Evolutionary conservation across 92 coral and sea anemone species (phyloP).

Genomic region (Epizoanthus illoricatus): DNA sequence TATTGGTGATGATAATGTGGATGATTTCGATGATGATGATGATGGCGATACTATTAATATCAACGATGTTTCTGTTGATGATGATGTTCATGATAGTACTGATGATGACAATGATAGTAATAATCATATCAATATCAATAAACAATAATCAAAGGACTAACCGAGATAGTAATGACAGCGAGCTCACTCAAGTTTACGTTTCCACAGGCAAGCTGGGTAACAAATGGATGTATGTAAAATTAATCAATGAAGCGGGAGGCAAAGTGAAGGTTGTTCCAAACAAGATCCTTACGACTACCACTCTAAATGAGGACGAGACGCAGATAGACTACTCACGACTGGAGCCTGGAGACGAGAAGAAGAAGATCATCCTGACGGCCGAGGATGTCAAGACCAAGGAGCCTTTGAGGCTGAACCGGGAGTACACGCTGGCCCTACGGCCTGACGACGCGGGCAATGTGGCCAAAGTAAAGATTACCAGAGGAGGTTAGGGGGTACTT

Average conservation of each 20-base stretch:
- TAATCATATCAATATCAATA: no score
- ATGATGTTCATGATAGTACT: no score
- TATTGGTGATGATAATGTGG: no score
- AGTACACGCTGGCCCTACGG: conserved; percentile 66
- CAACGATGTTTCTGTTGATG: no score
- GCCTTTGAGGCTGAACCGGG: conserved; percentile 61
- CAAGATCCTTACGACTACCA: conserved; percentile 62
- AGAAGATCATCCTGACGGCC: conserved; percentile 65
- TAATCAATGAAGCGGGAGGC: conserved; percentile 61
- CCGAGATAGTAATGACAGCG: not conserved
- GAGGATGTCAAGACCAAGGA: conserved; percentile 53
- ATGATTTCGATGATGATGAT: no score
- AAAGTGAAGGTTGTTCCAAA: conserved; percentile 49
- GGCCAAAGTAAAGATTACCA: conserved; percentile 54
- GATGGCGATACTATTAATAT: no score
- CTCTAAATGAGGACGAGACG: conserved; percentile 56
- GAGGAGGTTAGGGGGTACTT: conserved; percentile 49
- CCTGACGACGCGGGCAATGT: conserved; percentile 72
- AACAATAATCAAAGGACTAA: no score
- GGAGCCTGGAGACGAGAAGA: conserved; percentile 72
- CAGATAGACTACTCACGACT: conserved; percentile 68
- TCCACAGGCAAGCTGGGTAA: conserved; percentile 44
- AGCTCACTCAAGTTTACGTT: not conserved
- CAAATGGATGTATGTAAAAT: conserved; percentile 66
- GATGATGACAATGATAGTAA: no score